Conservation (phyloP, 2,113 vertebrate genomes). For the Sebastes fasciatus region DNA sequence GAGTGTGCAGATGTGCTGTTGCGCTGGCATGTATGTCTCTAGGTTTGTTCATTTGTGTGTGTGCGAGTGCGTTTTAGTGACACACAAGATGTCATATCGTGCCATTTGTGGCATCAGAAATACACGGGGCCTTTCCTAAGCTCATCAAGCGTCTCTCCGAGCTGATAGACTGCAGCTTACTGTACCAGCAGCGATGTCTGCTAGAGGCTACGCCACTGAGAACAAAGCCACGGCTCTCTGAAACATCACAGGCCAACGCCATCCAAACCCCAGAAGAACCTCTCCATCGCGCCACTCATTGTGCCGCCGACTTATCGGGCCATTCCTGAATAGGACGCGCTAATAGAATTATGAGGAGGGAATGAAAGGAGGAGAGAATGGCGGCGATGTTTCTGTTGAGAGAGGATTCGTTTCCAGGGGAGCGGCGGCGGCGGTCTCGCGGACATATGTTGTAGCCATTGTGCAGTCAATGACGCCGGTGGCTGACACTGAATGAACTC, state of each 20-base stretch:
- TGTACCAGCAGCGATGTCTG: slow-evolving; percentile 27
- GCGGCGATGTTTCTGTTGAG: slow-evolving; percentile 63
- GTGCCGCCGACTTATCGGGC: slow-evolving; percentile 68
- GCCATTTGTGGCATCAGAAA: slow-evolving; percentile 53
- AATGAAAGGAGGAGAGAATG: slow-evolving; percentile 62
- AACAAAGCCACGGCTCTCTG: slow-evolving; percentile 63
- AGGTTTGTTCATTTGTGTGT: slow-evolving; percentile 2
- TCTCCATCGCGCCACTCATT: slow-evolving; percentile 57
- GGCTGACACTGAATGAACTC: slow-evolving; percentile 67
- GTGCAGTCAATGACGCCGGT: slow-evolving; percentile 47
- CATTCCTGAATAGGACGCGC: slow-evolving; percentile 58
- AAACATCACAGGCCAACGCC: slow-evolving; percentile 54
- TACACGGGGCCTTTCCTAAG: slow-evolving; percentile 33
- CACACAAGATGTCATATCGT: slow-evolving; percentile 20
- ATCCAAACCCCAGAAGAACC: slow-evolving; percentile 71
- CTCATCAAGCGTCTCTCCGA: slow-evolving; percentile 50
- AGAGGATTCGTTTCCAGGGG: slow-evolving; percentile 51
- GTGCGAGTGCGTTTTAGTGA: slow-evolving; percentile 17
- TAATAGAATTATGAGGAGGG: slow-evolving; percentile 76
- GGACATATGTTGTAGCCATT: slow-evolving; percentile 62
- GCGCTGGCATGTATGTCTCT: slow-evolving; percentile 37
- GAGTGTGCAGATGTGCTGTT: neutral
- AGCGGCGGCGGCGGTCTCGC: slow-evolving; percentile 2
- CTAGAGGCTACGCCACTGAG: slow-evolving; percentile 45
- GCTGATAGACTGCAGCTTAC: slow-evolving; percentile 55